Conservation (phyloP, 2,797 vertebrate species). For the Xiphorhynchus erythropygius region DNA sequence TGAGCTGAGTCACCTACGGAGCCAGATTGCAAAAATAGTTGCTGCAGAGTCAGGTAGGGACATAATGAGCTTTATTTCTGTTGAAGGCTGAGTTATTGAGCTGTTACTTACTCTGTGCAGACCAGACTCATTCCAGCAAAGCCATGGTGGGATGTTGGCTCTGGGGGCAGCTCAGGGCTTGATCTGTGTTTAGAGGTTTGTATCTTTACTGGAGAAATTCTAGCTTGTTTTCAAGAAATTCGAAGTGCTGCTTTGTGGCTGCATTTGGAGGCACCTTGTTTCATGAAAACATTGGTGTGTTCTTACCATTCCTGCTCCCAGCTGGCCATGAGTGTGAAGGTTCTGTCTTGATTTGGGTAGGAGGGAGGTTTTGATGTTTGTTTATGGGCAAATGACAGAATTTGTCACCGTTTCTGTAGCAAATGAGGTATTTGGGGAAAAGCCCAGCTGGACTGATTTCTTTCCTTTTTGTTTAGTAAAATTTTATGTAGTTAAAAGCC, state of each 20-base stretch:
- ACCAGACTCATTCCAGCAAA: not conserved
- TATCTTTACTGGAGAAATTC: not conserved
- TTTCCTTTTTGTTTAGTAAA: not conserved
- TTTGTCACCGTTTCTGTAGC: not conserved
- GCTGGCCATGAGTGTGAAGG: accelerated
- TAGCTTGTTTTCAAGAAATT: not conserved
- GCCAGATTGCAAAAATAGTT: slow-evolving; percentile 96
- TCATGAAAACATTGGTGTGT: not conserved
- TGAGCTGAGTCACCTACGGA: slow-evolving; percentile 91
- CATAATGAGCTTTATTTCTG: accelerated
- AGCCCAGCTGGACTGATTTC: not conserved
- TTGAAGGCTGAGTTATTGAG: not conserved
- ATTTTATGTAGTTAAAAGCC: not conserved
- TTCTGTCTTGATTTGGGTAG: not conserved
- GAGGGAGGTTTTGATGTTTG: not conserved
- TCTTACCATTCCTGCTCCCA: not conserved
- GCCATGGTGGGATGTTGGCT: not conserved
- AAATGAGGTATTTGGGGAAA: not conserved
- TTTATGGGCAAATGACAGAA: not conserved
- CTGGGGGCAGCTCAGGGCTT: not conserved
- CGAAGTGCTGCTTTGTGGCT: not conserved
- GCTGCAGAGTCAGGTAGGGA: slow-evolving; percentile 84
- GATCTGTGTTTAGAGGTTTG: not conserved
- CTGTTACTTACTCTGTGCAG: accelerated
- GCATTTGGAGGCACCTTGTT: not conserved